Evolutionary conservation across 2,888 invertebrate species (phyloP).

Genomic region (Xylota sylvarum): DNA sequence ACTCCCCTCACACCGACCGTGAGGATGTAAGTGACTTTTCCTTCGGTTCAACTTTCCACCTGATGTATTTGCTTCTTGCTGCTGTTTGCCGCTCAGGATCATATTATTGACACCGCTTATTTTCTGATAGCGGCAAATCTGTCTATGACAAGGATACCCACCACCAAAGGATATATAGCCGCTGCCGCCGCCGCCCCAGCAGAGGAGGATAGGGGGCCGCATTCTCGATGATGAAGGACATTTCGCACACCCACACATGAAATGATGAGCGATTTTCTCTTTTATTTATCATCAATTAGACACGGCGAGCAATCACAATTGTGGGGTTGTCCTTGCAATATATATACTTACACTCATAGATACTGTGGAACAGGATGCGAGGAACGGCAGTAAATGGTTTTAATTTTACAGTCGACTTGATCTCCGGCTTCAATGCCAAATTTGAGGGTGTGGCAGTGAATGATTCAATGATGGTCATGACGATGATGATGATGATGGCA

Average conservation of each 20-base stretch:
- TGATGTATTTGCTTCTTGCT: slow-evolving; percentile 70
- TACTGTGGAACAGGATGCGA: slow-evolving; percentile 19
- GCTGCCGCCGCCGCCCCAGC: no score
- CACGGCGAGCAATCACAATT: slow-evolving; percentile 79
- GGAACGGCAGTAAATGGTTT: slow-evolving; percentile 71
- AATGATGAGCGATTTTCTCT: slow-evolving; percentile 48
- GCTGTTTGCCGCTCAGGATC: slow-evolving; percentile 58
- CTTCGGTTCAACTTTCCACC: slow-evolving; percentile 71
- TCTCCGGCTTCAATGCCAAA: slow-evolving; percentile 73
- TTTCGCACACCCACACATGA: slow-evolving; percentile 43
- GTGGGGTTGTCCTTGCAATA: slow-evolving; percentile 65
- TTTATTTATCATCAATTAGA: slow-evolving; percentile 82
- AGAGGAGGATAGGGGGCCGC: slow-evolving; percentile 14
- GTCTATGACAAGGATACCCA: slow-evolving; percentile 75
- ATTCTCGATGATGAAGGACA: slow-evolving; percentile 56
- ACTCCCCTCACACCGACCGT: neutral
- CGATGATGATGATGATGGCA: slow-evolving; percentile 54
- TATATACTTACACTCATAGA: slow-evolving; percentile 31
- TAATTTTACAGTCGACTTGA: slow-evolving; percentile 77
- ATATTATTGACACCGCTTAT: slow-evolving; percentile 76
- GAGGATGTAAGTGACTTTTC: slow-evolving; percentile 62
- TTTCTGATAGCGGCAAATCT: slow-evolving; percentile 74
- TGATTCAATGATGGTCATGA: slow-evolving; percentile 74
- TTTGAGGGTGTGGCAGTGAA: slow-evolving; percentile 74
- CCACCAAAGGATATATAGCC: slow-evolving; percentile 28